Conservation (phyloP, 2,113 vertebrate genomes). For the Malurus alboscapulatus region DNA sequence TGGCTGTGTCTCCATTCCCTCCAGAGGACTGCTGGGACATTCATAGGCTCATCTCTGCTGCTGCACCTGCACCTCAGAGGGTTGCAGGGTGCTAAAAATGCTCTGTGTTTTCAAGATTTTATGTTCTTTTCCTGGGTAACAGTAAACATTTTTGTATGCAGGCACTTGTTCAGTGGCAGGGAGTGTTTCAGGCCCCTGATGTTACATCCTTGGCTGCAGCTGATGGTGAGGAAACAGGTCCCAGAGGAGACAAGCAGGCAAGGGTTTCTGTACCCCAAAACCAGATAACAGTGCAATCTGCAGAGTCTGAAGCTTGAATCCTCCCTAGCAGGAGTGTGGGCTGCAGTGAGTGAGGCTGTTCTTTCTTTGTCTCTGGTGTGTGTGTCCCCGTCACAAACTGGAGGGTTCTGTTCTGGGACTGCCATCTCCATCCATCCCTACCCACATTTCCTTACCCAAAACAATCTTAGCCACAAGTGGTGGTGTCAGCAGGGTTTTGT, state of each 20-base stretch:
- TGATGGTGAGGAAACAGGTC: background rate
- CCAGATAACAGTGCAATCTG: background rate
- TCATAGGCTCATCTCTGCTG: background rate
- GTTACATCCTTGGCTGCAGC: background rate
- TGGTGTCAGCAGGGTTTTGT: background rate
- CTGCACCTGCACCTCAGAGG: background rate
- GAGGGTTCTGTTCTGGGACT: background rate
- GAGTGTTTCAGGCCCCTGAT: background rate
- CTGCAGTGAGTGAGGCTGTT: background rate
- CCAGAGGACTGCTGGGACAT: background rate
- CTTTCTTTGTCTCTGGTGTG: background rate
- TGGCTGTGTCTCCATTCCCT: background rate
- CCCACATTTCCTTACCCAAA: background rate
- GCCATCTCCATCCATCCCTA: background rate
- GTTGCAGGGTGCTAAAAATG: background rate
- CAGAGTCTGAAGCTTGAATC: background rate
- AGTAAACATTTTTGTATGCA: background rate
- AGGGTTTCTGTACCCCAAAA: background rate
- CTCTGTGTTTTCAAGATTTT: background rate
- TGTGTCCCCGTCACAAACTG: background rate
- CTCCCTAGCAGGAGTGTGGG: background rate
- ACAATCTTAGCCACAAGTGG: background rate
- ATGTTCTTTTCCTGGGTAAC: background rate
- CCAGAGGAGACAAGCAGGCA: background rate
- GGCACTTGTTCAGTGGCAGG: background rate